Evolutionary conservation across 2,113 vertebrate genomes (phyloP), one percentile per base, ranked within the genome.

Genomic region (Nibea coibor): DNA sequence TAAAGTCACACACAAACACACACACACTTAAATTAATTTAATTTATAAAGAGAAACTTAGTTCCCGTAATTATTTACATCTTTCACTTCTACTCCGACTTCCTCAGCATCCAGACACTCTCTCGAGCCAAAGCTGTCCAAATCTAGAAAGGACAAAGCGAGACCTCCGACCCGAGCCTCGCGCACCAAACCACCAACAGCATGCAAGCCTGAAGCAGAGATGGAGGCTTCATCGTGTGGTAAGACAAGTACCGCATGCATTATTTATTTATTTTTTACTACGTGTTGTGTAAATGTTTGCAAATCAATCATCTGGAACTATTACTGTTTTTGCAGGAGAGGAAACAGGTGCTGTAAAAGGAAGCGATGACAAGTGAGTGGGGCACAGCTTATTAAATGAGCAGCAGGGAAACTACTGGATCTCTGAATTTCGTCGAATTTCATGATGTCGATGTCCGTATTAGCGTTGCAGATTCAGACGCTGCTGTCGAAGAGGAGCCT

Each of bases 401-500:
- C 24, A 39, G 7, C 4, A 24, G n/a, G 48, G 59, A 57, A 26
- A 59, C 58, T 51, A 4, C 16, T 28, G 10, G 0, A 14, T 50
- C 31, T 22, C 7, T 42, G 10, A 28, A 28, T 28, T 28, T 35
- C 31, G 31, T 35, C 1, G 31, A 35, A 7, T 35, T 35, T 35
- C 6, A 35, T 5, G 57, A 20, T 73, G 63, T 80, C 57, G 43
- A 71, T 72, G 70, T 72, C 56, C 66, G 50, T 67, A n/a, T 81
- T 81, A 86, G 87, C n/a, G 0, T 78, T 78, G 57, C 94, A 5
- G 96, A 71, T 95, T 94, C 88, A 3, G 96, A 72, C 86, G 95
- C 87, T 31, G 93, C 96, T 86, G 94, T 94, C 73, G 94, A 96
- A 78, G 74, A 88, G 85, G 96, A 96, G 59, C 90, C 94, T 90